Conservation (phyloP, 1,140 invertebrate genomes). For the Drosophila nigrodunni region DNA sequence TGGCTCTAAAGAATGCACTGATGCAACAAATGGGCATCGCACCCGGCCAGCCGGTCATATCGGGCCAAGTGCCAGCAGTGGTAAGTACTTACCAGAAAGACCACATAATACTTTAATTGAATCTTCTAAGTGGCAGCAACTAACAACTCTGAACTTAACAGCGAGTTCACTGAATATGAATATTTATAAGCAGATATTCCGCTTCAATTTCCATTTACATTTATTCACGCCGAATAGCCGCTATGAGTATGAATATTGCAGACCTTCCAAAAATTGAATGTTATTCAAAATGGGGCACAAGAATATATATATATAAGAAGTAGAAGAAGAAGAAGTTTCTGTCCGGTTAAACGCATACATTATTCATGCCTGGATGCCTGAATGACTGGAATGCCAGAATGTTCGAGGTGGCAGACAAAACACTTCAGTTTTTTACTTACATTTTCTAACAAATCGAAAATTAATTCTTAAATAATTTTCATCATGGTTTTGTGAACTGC, state of each 20-base stretch:
- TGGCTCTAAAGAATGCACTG: slow-evolving; percentile 98
- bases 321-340: neutral
- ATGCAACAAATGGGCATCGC: slow-evolving; percentile 98
- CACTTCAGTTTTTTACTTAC: slow-evolving; percentile 9
- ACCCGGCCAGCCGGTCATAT: slow-evolving; percentile 93
- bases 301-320: neutral
- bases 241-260: slow-evolving; percentile 62
- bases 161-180: slow-evolving; percentile 58
- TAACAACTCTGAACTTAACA: slow-evolving; percentile 10
- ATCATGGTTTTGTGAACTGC: slow-evolving; percentile 55
- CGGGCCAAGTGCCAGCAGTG: slow-evolving; percentile 95
- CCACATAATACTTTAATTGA: slow-evolving; percentile 77
- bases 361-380: slow-evolving; percentile 52
- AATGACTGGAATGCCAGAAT: neutral
- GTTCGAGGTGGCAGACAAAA: neutral
- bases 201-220: slow-evolving; percentile 37
- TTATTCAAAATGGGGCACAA: slow-evolving; percentile 56
- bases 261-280: slow-evolving; percentile 41
- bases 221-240: neutral
- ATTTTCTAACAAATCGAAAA: slow-evolving; percentile 74
- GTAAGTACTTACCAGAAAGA: slow-evolving; percentile 87
- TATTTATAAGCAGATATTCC: slow-evolving; percentile 69
- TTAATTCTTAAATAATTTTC: slow-evolving; percentile 78
- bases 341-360: slow-evolving; percentile 54
- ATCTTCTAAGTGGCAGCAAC: slow-evolving; percentile 41